These are phyloP conservation scores for Camelus bactrianus DNA, from an alignment of 2,113 vertebrate species.

Conservation along the genomic window DNA sequence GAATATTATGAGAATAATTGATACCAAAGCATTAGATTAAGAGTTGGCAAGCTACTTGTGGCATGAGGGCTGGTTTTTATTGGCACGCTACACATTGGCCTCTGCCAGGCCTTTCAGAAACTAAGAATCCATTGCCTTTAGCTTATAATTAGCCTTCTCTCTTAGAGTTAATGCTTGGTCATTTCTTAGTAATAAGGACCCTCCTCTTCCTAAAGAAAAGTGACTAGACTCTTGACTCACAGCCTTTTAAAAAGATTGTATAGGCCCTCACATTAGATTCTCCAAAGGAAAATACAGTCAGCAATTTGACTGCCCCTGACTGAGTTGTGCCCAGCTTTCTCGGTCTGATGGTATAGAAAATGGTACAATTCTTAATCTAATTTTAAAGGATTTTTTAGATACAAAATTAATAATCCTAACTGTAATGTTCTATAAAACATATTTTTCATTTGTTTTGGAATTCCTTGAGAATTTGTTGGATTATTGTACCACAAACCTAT, in stretches of 20 bases:
- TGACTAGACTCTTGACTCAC: neutral
- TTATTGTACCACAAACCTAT: neutral
- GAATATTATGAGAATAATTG: slow-evolving; percentile 26
- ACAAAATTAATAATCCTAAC: neutral
- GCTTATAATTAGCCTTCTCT: neutral
- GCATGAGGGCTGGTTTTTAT: neutral
- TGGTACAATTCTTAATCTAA: slow-evolving; percentile 1
- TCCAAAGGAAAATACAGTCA: neutral
- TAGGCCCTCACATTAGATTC: neutral
- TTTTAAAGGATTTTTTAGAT: slow-evolving; percentile 54
- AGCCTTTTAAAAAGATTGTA: neutral
- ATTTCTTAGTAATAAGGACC: slow-evolving; percentile 19
- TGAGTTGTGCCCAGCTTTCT: neutral
- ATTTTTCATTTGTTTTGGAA: slow-evolving; percentile 33
- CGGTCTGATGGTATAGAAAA: slow-evolving; percentile 8
- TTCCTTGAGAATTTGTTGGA: slow-evolving; percentile 46
- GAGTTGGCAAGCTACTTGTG: neutral
- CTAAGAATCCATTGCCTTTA: neutral
- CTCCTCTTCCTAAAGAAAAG: slow-evolving; percentile 12
- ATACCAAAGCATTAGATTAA: slow-evolving; percentile 50
- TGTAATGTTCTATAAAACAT: neutral
- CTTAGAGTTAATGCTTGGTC: neutral
- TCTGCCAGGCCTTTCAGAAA: neutral
- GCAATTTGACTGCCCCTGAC: neutral
- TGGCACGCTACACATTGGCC: neutral